phyloP scores from a whole-genome alignment of 1,140 invertebrate genomes.

The Wasmannia auropunctata region DNA sequence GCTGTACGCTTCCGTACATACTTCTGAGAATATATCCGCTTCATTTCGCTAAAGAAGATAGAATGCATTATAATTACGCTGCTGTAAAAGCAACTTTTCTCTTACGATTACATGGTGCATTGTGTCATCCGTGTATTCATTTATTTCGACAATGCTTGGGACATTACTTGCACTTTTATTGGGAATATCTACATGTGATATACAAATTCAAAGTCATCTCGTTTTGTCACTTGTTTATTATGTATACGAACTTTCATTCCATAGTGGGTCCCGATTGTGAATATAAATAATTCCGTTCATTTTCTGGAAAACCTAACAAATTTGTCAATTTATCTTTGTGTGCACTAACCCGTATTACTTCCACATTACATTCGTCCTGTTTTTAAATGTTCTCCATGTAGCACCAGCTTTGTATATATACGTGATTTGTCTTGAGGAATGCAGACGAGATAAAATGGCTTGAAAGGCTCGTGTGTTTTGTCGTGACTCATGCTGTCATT shows the following conservation, averaged over 20 bases:
- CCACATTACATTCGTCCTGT: not conserved
- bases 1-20: conserved; percentile 15
- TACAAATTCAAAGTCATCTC: conserved; percentile 2
- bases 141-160: conserved; percentile 52
- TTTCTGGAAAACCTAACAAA: not conserved
- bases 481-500: not conserved
- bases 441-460: not conserved
- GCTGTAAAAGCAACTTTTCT: conserved; percentile 9
- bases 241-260: not conserved
- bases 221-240: not conserved
- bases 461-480: conserved; percentile 18
- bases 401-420: conserved; percentile 5
- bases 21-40: conserved; percentile 18
- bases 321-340: not conserved
- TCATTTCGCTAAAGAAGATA: not conserved
- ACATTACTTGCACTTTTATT: conserved; percentile 70
- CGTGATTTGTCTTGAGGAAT: conserved; percentile 9
- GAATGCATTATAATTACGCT: conserved; percentile 4
- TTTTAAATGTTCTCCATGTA: conserved; percentile 36
- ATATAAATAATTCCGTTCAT: conserved; percentile 10
- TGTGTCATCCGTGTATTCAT: conserved; percentile 23
- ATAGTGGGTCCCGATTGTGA: not conserved
- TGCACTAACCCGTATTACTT: conserved; percentile 36
- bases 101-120: conserved; percentile 6
- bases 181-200: conserved; percentile 3